Conservation (phyloP, 2,888 invertebrate genomes). For the Chymomyza fuscimana region DNA sequence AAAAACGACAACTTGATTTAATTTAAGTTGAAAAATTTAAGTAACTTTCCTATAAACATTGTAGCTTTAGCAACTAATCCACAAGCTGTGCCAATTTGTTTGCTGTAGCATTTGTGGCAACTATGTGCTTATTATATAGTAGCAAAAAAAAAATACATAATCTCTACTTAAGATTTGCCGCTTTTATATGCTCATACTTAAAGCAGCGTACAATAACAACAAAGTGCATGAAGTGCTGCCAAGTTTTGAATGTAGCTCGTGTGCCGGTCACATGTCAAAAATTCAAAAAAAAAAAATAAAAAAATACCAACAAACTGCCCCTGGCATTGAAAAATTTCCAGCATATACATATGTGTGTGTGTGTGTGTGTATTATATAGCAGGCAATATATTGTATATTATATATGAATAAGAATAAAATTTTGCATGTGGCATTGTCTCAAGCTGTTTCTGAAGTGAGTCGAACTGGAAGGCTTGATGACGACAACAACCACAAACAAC, state of each 20-base stretch:
- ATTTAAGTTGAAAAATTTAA: too few species aligned
- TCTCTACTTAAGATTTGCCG: not conserved
- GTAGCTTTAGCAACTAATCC: too few species aligned
- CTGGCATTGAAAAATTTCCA: not conserved
- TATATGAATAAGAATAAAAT: conserved; percentile 33
- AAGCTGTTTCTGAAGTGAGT: conserved; percentile 74
- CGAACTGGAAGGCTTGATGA: conserved; percentile 32
- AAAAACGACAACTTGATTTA: too few species aligned
- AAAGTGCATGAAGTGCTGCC: not conserved
- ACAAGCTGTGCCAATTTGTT: not conserved
- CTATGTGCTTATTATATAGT: conserved; percentile 19
- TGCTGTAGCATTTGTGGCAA: conserved; percentile 46
- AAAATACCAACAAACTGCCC: conserved; percentile 7
- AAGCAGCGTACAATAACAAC: not conserved
- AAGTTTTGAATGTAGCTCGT: conserved; percentile 36
- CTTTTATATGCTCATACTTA: not conserved
- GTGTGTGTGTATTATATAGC: conserved; percentile 46
- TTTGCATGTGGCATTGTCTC: conserved; percentile 71
- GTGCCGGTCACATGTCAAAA: conserved; percentile 70
- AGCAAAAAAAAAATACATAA: not conserved
- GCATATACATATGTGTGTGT: conserved; percentile 15
- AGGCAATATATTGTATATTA: conserved; percentile 9
- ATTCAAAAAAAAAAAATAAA: conserved; percentile 9
- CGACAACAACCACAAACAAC: not conserved
- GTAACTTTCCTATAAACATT: too few species aligned